These are phyloP conservation scores for Parasteatoda tepidariorum DNA, from an alignment of 1,140 invertebrate genomes.

Conservation along the genomic window DNA sequence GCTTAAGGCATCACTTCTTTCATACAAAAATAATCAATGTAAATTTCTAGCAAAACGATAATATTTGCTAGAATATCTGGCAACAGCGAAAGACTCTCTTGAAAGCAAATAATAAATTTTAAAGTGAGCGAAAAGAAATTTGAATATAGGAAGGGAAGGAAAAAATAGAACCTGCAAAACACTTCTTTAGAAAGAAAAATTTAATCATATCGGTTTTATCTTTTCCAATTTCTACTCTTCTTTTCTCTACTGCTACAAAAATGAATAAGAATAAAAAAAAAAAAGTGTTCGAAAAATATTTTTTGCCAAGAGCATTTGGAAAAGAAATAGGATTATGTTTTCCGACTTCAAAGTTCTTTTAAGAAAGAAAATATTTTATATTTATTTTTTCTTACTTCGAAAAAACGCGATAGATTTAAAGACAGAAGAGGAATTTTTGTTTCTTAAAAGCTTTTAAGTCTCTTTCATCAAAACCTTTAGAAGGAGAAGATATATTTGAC, in stretches of 20 bases:
- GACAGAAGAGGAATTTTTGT: neutral
- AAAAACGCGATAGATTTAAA: constrained; percentile 14
- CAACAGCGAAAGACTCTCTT: constrained; percentile 12
- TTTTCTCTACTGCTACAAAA: neutral
- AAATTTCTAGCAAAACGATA: neutral
- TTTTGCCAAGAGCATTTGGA: constrained; percentile 12
- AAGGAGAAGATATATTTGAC: neutral
- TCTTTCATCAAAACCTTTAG: neutral
- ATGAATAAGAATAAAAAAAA: constrained; percentile 2
- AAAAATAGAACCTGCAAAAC: constrained; percentile 17
- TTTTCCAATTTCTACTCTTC: neutral
- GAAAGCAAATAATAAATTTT: constrained; percentile 18
- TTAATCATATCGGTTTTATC: constrained; percentile 19
- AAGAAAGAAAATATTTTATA: neutral
- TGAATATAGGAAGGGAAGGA: constrained; percentile 22
- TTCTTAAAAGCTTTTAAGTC: constrained; percentile 20
- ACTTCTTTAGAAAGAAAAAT: neutral
- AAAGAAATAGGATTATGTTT: constrained; percentile 39
- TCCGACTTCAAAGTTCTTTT: constrained; percentile 34
- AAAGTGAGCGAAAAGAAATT: constrained; percentile 31
- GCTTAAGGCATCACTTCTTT: neutral
- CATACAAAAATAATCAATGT: neutral
- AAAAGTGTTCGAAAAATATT: constrained; percentile 28
- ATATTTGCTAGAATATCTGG: constrained; percentile 25
- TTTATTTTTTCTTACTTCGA: too few relatives aligned